Evolutionary conservation across 2,113 vertebrate genomes (phyloP).

Genomic region (Carassius carassius): DNA sequence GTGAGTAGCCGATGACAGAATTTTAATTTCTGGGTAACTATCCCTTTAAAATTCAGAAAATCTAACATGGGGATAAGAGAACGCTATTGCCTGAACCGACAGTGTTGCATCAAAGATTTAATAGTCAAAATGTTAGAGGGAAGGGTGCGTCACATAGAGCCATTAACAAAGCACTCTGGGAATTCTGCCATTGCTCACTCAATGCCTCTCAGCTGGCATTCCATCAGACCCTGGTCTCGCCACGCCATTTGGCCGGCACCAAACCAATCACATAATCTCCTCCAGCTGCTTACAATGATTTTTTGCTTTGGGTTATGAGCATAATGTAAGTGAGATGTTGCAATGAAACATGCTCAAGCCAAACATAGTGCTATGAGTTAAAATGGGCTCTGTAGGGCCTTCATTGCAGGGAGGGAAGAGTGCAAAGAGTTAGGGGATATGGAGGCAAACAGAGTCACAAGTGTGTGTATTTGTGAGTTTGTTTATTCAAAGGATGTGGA

Average conservation of each 20-base stretch:
- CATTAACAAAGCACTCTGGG: constrained; percentile 62
- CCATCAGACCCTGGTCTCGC: constrained; percentile 57
- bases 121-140: constrained; percentile 54
- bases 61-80: not conserved
- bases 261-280: constrained; percentile 61
- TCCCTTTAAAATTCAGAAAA: not conserved
- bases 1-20: not conserved
- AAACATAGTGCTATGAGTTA: constrained; percentile 68
- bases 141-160: constrained; percentile 65
- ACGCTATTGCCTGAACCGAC: constrained; percentile 70
- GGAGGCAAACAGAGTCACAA: constrained; percentile 1
- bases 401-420: not conserved
- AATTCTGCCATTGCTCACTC: constrained; percentile 68
- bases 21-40: not conserved
- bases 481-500: not conserved
- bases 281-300: constrained; percentile 50
- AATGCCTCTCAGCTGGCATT: constrained; percentile 71
- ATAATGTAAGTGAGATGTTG: constrained; percentile 66
- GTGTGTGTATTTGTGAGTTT: not conserved
- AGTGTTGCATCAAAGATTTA: constrained; percentile 45
- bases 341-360: constrained; percentile 80
- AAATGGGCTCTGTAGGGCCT: constrained; percentile 28
- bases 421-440: not conserved
- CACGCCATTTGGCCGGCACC: constrained; percentile 28
- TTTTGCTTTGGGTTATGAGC: constrained; percentile 65